A percentile compares a stretch with the other conserved stretches of the same genome.
phyloP scores from a whole-genome alignment of 2,113 vertebrate species.

The Seriola aureovittata region DNA sequence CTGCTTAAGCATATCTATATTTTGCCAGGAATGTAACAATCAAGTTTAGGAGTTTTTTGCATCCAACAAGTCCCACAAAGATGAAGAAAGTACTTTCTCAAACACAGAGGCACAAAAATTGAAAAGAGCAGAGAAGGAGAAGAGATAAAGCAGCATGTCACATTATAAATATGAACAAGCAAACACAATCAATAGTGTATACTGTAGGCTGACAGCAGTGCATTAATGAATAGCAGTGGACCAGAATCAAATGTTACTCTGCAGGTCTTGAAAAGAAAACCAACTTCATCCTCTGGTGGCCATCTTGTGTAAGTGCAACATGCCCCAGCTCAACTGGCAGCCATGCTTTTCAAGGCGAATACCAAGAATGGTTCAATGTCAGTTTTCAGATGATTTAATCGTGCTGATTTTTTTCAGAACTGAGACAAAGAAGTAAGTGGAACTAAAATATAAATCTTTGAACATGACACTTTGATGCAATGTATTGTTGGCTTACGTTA shows the following conservation, averaged over 20 bases:
- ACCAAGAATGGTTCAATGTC: not conserved
- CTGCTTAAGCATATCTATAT: not conserved
- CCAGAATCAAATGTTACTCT: not conserved
- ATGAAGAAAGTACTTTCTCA: too few relatives aligned
- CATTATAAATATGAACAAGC: not conserved
- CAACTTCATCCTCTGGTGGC: constrained; percentile 67
- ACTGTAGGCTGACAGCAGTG: not conserved
- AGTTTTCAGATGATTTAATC: not conserved
- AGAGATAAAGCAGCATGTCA: not conserved
- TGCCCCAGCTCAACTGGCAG: not conserved
- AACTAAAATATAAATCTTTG: not conserved
- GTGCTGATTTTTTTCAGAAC: not conserved
- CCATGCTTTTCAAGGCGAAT: not conserved
- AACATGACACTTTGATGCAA: too few relatives aligned
- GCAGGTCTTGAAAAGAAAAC: constrained; percentile 15
- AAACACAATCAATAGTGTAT: not conserved
- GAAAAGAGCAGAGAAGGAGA: not conserved
- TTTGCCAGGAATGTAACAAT: not conserved
- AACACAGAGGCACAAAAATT: too few relatives aligned
- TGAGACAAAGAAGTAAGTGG: too few relatives aligned
- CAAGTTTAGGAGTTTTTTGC: not conserved
- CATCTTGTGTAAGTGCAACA: constrained; percentile 42
- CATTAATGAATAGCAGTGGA: not conserved
- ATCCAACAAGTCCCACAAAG: not conserved
- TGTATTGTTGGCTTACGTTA: too few relatives aligned